These are phyloP conservation scores for Drosophila triauraria DNA, from an alignment of 1,140 invertebrate genomes.

Conservation along the genomic window DNA sequence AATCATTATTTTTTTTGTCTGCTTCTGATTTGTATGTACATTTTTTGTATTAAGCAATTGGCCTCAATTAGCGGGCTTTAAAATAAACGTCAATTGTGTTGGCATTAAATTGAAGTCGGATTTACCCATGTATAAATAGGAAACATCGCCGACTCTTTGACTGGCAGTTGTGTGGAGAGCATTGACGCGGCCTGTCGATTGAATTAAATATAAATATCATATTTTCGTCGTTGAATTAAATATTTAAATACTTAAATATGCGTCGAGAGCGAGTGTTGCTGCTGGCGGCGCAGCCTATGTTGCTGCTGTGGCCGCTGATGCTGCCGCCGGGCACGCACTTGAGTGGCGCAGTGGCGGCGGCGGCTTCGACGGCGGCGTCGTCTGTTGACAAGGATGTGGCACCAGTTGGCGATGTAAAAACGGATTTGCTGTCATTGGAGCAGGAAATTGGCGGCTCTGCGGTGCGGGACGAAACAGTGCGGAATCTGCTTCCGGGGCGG, in stretches of 20 bases:
- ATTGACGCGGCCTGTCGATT: conserved; percentile 48
- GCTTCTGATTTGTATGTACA: conserved; percentile 5
- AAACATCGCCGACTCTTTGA: conserved; percentile 36
- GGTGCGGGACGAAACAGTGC: conserved; percentile 8
- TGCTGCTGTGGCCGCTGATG: conserved; percentile 8
- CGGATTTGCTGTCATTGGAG: conserved; percentile 79
- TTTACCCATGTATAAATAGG: conserved; percentile 59
- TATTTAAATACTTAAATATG: conserved; percentile 50
- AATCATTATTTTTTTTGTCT: not conserved
- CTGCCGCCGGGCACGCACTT: conserved; percentile 58
- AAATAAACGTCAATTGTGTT: conserved; percentile 36
- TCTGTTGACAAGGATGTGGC: conserved; percentile 80
- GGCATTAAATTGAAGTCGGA: conserved; percentile 37
- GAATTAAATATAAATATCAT: conserved; percentile 63
- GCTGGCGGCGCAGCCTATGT: conserved; percentile 20
- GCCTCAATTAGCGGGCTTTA: conserved; percentile 61
- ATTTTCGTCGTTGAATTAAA: conserved; percentile 53
- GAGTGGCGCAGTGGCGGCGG: conserved; percentile 48
- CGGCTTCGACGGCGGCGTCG: conserved; percentile 13
- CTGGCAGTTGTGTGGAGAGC: conserved; percentile 53
- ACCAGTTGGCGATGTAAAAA: conserved; percentile 76
- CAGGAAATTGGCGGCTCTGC: conserved; percentile 77
- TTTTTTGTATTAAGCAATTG: conserved; percentile 39
- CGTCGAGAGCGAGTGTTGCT: conserved; percentile 41
- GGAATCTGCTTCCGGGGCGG: conserved; percentile 12